A percentile compares a stretch with the other conserved stretches of the same genome.
Evolutionary conservation across 2,797 vertebrate species (phyloP).

Genomic region (Muscicapa comitata): DNA sequence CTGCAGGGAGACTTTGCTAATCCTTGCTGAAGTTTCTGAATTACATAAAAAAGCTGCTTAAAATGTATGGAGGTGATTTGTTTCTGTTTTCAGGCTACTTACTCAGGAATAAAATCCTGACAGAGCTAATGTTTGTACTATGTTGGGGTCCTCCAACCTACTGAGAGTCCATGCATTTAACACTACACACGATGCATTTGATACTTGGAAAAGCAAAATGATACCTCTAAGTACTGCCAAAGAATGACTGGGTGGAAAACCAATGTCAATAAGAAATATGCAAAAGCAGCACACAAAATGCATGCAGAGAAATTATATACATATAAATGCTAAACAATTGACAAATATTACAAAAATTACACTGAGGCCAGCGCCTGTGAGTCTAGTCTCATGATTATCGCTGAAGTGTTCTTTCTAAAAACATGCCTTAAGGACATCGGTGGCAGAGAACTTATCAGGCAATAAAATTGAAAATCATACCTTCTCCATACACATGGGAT

Average conservation of each 20-base stretch:
- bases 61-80: background rate
- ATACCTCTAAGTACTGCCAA: background rate
- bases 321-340: background rate
- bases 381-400: fast-evolving
- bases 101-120: background rate
- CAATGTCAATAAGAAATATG: background rate
- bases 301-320: background rate
- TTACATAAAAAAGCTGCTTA: background rate
- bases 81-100: background rate
- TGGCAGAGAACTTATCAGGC: background rate
- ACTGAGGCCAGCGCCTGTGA: background rate
- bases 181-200: background rate
- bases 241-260: background rate
- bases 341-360: background rate
- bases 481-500: background rate
- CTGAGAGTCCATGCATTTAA: background rate
- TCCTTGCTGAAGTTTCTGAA: background rate
- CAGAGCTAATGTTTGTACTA: background rate
- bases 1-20: background rate
- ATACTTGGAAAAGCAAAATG: background rate
- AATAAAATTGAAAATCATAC: background rate
- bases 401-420: background rate
- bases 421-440: background rate
- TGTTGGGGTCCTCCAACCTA: background rate
- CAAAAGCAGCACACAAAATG: background rate